A percentile compares a stretch with the other conserved stretches of the same genome.
Evolutionary conservation across 64 coral and sea anemone genomes (phyloP).

Genomic region (Montipora efflorescens): DNA sequence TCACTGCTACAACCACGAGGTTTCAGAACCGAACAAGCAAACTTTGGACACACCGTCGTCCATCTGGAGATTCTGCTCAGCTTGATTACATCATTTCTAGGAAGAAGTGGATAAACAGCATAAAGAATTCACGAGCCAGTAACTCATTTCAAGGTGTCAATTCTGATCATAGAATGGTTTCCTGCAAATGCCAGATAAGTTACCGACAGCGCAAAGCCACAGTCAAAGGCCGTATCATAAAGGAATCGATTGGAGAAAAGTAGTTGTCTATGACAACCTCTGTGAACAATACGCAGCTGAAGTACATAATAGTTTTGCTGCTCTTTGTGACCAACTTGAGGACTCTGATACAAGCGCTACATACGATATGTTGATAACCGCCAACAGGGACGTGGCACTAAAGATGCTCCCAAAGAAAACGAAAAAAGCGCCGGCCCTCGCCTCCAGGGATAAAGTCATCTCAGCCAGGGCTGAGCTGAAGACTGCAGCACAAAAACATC

Average conservation of each 20-base stretch:
- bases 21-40: constrained; percentile 38
- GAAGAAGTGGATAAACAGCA: constrained; percentile 48
- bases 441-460: neutral
- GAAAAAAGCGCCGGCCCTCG: neutral
- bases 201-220: too few relatives aligned
- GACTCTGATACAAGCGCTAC: neutral
- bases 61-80: constrained; percentile 18
- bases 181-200: neutral
- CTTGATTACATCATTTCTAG: constrained; percentile 53
- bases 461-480: neutral
- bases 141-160: neutral
- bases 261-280: too few relatives aligned
- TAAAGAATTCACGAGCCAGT: neutral
- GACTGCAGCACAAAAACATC: neutral
- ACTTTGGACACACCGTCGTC: constrained; percentile 37
- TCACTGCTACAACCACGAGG: constrained; percentile 43
- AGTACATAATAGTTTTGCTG: neutral
- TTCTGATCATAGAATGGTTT: neutral
- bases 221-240: too few relatives aligned
- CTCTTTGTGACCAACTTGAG: neutral
- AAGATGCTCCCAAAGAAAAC: neutral
- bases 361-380: neutral
- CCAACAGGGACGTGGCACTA: neutral
- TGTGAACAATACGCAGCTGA: too few relatives aligned
- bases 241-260: too few relatives aligned